Evolutionary conservation across 2,797 vertebrate genomes (phyloP).

Genomic region (Crypturellus tataupa): DNA sequence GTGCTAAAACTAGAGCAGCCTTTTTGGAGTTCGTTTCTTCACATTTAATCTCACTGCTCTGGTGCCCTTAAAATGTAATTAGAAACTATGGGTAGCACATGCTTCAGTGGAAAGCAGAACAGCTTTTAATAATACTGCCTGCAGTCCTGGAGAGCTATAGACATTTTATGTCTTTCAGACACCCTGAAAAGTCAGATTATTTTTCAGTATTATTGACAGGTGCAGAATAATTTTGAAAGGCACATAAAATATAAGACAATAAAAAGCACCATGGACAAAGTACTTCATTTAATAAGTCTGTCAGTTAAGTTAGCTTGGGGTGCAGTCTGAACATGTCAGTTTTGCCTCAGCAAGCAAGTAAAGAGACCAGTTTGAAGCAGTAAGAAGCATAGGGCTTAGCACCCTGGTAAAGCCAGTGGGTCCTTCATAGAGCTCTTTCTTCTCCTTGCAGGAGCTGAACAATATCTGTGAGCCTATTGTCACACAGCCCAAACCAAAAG

Average conservation of each 20-base stretch:
- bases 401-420: background rate
- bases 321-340: background rate
- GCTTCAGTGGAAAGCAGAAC: background rate
- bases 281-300: background rate
- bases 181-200: background rate
- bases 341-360: background rate
- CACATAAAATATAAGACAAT: background rate
- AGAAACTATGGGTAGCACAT: background rate
- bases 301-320: background rate
- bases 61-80: background rate
- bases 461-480: constrained; percentile 83
- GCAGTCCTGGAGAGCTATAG: background rate
- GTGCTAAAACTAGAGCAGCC: background rate
- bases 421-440: background rate
- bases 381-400: background rate
- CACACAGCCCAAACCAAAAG: constrained; percentile 85
- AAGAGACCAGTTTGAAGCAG: background rate
- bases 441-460: constrained; percentile 77
- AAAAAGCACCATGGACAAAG: background rate
- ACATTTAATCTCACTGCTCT: background rate
- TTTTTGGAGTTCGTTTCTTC: background rate
- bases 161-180: background rate
- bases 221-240: background rate
- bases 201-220: background rate
- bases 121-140: background rate